These are phyloP conservation scores for Macroteleia sp. DNA, from an alignment of 2,888 invertebrate species.

Conservation along the genomic window DNA sequence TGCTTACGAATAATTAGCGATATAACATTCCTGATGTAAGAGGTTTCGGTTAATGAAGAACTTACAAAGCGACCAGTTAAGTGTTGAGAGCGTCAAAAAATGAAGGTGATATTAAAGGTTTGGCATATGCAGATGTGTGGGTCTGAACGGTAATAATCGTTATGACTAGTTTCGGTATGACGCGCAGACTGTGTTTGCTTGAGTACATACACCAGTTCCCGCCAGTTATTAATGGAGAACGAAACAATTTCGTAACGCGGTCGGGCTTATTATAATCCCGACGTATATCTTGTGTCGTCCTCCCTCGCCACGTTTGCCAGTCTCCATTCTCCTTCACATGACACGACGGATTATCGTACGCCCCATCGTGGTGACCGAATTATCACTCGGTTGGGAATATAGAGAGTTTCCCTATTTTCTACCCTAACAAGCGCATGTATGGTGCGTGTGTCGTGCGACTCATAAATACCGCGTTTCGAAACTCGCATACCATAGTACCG, in stretches of 20 bases:
- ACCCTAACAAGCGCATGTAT: slow-evolving; percentile 59
- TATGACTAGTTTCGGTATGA: slow-evolving; percentile 31
- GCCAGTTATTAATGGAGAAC: slow-evolving; percentile 75
- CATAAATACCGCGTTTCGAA: slow-evolving; percentile 52
- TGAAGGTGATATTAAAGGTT: no score
- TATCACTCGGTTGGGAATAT: slow-evolving; percentile 68
- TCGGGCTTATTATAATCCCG: slow-evolving; percentile 78
- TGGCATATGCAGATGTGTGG: slow-evolving; percentile 1
- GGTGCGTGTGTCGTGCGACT: slow-evolving; percentile 34
- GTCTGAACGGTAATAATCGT: slow-evolving; percentile 54
- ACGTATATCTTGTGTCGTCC: slow-evolving; percentile 69
- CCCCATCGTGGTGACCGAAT: slow-evolving; percentile 73
- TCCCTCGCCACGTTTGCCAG: slow-evolving; percentile 51
- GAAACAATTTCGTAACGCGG: slow-evolving; percentile 78
- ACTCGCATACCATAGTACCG: slow-evolving; percentile 36
- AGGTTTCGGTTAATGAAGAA: no score
- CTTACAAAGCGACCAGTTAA: no score
- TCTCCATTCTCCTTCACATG: slow-evolving; percentile 62
- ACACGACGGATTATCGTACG: slow-evolving; percentile 73
- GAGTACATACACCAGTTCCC: slow-evolving; percentile 36
- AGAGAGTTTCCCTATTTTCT: slow-evolving; percentile 63
- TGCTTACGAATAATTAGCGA: no score
- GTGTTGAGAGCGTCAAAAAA: no score
- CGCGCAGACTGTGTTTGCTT: slow-evolving; percentile 45
- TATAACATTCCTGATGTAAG: no score